These are phyloP conservation scores for Orchesellides sinensis DNA, from an alignment of 2,888 invertebrate species.

Conservation along the genomic window DNA sequence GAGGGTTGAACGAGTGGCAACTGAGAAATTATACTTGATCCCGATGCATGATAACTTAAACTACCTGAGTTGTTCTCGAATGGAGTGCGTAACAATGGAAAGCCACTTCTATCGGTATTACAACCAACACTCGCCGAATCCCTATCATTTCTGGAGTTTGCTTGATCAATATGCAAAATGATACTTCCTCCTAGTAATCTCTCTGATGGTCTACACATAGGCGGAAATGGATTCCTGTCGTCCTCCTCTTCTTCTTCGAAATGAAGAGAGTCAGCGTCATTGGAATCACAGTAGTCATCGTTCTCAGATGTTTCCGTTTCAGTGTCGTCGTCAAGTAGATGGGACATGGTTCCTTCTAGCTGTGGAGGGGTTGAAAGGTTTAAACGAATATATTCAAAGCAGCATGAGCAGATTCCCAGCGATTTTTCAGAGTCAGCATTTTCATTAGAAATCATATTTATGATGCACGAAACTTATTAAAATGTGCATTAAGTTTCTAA, in stretches of 20 bases:
- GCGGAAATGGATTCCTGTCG: background rate
- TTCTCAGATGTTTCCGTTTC: slow-evolving; percentile 8
- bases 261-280: slow-evolving; percentile 25
- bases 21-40: background rate
- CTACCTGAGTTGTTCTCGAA: slow-evolving; percentile 6
- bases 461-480: too few species aligned
- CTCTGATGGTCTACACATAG: slow-evolving; percentile 1
- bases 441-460: too few species aligned
- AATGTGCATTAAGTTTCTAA: too few species aligned
- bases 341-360: background rate
- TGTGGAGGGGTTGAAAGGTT: too few species aligned
- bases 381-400: too few species aligned
- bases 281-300: slow-evolving; percentile 27
- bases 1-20: background rate
- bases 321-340: background rate
- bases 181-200: slow-evolving; percentile 32
- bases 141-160: background rate
- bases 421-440: too few species aligned
- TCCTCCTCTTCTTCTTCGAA: slow-evolving; percentile 34
- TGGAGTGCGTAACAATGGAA: background rate
- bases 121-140: background rate
- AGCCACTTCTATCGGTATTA: background rate
- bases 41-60: too few species aligned
- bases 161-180: slow-evolving; percentile 35
- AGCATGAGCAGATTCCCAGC: too few species aligned